Evolutionary conservation across 2,113 vertebrate genomes (phyloP).

Genomic region (Leiothrix lutea): DNA sequence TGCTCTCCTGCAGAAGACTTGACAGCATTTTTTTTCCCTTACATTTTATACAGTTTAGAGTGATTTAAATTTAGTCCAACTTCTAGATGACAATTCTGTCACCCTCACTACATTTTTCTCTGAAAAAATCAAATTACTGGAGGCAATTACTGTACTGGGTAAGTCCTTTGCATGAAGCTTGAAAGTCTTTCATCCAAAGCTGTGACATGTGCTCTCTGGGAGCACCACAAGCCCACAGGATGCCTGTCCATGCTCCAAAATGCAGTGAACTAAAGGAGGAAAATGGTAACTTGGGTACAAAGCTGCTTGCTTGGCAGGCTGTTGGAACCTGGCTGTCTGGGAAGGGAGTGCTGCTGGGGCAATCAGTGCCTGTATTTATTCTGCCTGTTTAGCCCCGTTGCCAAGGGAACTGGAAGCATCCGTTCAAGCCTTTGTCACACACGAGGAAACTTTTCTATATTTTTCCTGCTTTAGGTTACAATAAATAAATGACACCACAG

Average conservation of each 20-base stretch:
- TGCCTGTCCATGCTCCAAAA: not conserved
- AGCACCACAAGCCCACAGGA: accelerated
- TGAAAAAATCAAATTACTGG: not conserved
- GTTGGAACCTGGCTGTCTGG: not conserved
- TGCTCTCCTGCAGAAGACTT: not conserved
- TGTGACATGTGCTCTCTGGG: accelerated
- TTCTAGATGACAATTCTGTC: not conserved
- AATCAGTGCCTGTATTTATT: constrained; percentile 6
- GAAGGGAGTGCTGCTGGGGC: constrained; percentile 4
- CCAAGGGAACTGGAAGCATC: constrained; percentile 63
- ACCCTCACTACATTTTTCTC: not conserved
- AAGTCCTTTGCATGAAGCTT: not conserved
- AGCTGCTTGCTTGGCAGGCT: not conserved
- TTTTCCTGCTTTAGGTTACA: constrained; percentile 37
- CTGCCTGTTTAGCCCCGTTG: constrained; percentile 41
- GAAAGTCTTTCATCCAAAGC: not conserved
- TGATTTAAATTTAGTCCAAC: not conserved
- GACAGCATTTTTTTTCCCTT: not conserved
- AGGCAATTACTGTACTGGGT: not conserved
- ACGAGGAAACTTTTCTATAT: constrained; percentile 9
- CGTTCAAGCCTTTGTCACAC: constrained; percentile 25
- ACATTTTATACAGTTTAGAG: not conserved
- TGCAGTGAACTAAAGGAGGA: not conserved
- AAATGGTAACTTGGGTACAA: not conserved
- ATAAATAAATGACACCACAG: not conserved